phyloP scores from a whole-genome alignment of 2,888 invertebrate genomes.

The Girardia tigrina region DNA sequence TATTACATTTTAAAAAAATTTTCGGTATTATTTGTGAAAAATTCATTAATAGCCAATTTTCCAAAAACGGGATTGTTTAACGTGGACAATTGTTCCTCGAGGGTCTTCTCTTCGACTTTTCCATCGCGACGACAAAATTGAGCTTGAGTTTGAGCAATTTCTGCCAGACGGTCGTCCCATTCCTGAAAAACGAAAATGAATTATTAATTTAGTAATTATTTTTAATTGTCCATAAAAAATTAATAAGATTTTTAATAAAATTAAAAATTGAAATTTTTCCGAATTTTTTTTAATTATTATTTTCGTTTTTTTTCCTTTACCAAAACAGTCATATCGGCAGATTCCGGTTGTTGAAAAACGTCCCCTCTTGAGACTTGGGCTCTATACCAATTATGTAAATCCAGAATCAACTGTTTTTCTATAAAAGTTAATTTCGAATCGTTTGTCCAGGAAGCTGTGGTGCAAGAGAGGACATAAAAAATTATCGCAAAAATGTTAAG shows the following conservation, averaged over 20 bases:
- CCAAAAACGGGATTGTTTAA: neutral
- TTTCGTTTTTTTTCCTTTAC: too few relatives aligned
- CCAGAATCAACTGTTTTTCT: neutral
- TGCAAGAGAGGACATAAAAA: neutral
- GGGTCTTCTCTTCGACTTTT: neutral
- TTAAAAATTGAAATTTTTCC: neutral
- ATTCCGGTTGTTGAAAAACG: neutral
- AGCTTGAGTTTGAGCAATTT: neutral
- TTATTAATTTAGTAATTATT: neutral
- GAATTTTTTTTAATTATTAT: neutral
- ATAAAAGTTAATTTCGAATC: neutral
- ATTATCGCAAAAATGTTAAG: neutral
- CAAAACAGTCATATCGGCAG: conserved; percentile 8
- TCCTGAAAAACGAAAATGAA: neutral
- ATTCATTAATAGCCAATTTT: neutral
- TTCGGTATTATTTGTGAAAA: neutral
- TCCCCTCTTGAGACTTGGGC: neutral
- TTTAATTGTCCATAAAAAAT: too few relatives aligned
- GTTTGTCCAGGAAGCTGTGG: neutral
- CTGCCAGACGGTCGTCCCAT: conserved; percentile 1
- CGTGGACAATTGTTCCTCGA: neutral
- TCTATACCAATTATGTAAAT: conserved; percentile 12
- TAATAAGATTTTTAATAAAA: neutral
- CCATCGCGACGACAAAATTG: neutral
- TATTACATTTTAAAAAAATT: neutral